Evolutionary conservation across 2,113 vertebrate species (phyloP), one percentile per base, ranked within the genome.

Genomic region (Pedionomus torquatus): DNA sequence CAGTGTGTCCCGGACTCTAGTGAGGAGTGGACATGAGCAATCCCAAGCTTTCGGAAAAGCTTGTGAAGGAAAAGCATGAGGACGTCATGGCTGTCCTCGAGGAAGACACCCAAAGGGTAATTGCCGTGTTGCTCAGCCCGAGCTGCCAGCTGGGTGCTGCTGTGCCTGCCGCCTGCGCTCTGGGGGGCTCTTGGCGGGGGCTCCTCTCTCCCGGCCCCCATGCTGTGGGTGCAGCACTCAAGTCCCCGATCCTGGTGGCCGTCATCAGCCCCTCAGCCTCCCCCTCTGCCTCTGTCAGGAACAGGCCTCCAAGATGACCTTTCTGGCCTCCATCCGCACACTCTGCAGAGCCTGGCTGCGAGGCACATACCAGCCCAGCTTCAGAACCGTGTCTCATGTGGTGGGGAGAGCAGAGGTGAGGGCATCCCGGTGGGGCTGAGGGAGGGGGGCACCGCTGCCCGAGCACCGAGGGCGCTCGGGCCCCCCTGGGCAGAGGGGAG

Each of bases 301-400:
- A 11, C 16, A 64, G 28, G 46, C 28, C 46, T 19, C 16, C 3
- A 51, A 63, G 60, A 9, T 33, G 60, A 33, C 5, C 16, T 51
- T 78, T 26, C 46, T 78, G 75, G 46, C 30, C 30, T 41, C 75
- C 58, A 16, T 51, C 46, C 3, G 7, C 58, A 51, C 7, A 4
- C 58, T 78, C 46, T 64, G 76, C 58, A 7, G 35, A 51, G 46
- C 58, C 46, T 15, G 76, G 28, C 21, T 25, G 28, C 12, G 3
- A 17, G 35, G 37, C 76, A 52, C 21, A 10, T 41, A 31, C 58
- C 17, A 2, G 76, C 28, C 10, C 5, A 6, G 3, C 9, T 11
- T 19, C 12, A 8, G 1, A 2, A 10, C 17, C 5, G 28, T 13
- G 20, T 1, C 5, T 4, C 3, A 63, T 28, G 17, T 79, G 76